Percentiles rank a stretch among this genome's conserved stretches.
Conservation (phyloP, 2,888 invertebrate genomes). For the Dasypolia templi region DNA sequence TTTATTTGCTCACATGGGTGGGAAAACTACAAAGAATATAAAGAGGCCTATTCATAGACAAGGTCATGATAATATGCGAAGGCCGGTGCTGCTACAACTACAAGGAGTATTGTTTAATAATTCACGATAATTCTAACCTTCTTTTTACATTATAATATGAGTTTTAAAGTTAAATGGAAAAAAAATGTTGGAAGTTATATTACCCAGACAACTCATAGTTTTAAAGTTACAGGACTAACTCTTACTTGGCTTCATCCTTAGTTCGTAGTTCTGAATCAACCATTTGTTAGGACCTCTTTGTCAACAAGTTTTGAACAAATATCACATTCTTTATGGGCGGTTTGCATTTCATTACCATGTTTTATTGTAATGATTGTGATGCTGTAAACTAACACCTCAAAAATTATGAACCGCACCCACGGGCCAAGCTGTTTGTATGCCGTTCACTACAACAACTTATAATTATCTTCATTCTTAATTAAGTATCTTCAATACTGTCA, state of each 20-base stretch:
- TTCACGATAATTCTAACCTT: conserved; percentile 37
- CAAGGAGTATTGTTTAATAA: conserved; percentile 51
- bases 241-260: conserved; percentile 20
- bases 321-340: not conserved
- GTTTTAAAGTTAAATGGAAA: conserved; percentile 26
- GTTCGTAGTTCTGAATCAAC: conserved; percentile 15
- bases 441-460: too few relatives aligned
- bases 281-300: conserved; percentile 12
- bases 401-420: not conserved
- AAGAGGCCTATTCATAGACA: conserved; percentile 67
- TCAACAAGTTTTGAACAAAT: conserved; percentile 8
- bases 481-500: not conserved
- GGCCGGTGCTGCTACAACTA: conserved; percentile 42
- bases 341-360: not conserved
- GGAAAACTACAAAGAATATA: conserved; percentile 57
- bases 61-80: conserved; percentile 63
- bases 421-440: too few relatives aligned
- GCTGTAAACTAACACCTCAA: not conserved
- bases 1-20: conserved; percentile 44
- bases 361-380: not conserved
- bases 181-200: conserved; percentile 17
- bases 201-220: conserved; percentile 18
- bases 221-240: conserved; percentile 35
- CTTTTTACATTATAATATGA: conserved; percentile 20
- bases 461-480: too few relatives aligned